Percentiles rank a stretch among this genome's conserved stretches.
These are phyloP conservation scores for Helobdella robusta DNA, from an alignment of 2,888 invertebrate species.

Conservation along the genomic window DNA sequence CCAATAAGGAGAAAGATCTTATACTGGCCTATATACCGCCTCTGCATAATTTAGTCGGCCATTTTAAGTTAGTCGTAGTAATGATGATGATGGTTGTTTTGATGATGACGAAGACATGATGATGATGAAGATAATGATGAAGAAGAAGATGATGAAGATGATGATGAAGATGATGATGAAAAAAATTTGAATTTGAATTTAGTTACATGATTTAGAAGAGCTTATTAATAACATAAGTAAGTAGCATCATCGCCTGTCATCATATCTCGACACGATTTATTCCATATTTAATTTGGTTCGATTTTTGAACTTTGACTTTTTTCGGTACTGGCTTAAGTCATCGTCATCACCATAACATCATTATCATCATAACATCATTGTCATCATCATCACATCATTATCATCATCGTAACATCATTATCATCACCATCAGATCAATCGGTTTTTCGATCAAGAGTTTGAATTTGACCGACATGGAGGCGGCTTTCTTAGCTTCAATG, in stretches of 20 bases:
- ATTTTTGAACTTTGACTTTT: too few species aligned
- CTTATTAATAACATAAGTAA: too few species aligned
- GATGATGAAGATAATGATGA: not conserved
- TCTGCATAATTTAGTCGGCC: constrained; percentile 37
- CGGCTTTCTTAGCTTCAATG: constrained; percentile 40
- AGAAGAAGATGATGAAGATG: not conserved
- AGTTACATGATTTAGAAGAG: too few species aligned
- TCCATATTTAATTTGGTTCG: too few species aligned
- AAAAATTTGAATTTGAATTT: too few species aligned
- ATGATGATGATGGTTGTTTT: not conserved
- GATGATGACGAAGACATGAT: not conserved
- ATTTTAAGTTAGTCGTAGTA: constrained; percentile 34
- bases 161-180: not conserved
- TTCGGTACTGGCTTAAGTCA: too few species aligned
- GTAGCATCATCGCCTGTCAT: too few species aligned
- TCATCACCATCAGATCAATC: constrained; percentile 36
- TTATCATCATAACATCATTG: too few species aligned
- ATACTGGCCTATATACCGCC: constrained; percentile 40
- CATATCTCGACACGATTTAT: too few species aligned
- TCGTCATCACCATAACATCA: too few species aligned
- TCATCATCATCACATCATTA: too few species aligned
- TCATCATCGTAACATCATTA: too few species aligned
- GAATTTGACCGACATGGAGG: constrained; percentile 39
- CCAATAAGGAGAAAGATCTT: constrained; percentile 28
- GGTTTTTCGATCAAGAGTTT: constrained; percentile 40